Evolutionary conservation across 1,140 invertebrate genomes (phyloP).

Genomic region (Leptinotarsa texana): DNA sequence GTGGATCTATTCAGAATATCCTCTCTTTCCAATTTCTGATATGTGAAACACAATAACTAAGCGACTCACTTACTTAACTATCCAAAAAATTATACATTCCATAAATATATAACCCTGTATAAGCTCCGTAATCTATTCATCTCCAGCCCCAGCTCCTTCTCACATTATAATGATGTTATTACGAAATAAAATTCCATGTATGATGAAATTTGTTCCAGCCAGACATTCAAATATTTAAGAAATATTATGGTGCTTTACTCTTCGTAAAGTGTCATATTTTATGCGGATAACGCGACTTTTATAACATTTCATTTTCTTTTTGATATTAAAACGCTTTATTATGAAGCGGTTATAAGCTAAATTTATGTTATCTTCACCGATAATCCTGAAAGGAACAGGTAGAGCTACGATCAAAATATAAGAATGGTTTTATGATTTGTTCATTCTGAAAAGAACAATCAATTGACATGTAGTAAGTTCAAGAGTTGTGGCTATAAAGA

Average conservation of each 20-base stretch:
- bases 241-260: slow-evolving; percentile 27
- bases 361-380: slow-evolving; percentile 1
- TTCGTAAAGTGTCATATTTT: slow-evolving; percentile 28
- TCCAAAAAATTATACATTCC: no score
- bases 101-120: not conserved
- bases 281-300: slow-evolving; percentile 24
- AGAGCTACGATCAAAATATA: no score
- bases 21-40: no score
- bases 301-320: slow-evolving; percentile 28
- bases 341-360: not conserved
- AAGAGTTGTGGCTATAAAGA: no score
- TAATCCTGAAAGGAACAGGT: not conserved
- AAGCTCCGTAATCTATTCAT: not conserved
- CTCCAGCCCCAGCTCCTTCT: not conserved
- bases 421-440: no score
- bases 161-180: slow-evolving; percentile 28
- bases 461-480: no score
- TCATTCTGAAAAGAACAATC: no score
- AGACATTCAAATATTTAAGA: slow-evolving; percentile 30
- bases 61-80: no score
- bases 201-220: slow-evolving; percentile 29
- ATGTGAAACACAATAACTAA: no score
- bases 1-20: no score
- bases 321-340: slow-evolving; percentile 25
- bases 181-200: slow-evolving; percentile 28